Evolutionary conservation across 2,888 invertebrate genomes (phyloP).

Genomic region (Cephus rjabovi): DNA sequence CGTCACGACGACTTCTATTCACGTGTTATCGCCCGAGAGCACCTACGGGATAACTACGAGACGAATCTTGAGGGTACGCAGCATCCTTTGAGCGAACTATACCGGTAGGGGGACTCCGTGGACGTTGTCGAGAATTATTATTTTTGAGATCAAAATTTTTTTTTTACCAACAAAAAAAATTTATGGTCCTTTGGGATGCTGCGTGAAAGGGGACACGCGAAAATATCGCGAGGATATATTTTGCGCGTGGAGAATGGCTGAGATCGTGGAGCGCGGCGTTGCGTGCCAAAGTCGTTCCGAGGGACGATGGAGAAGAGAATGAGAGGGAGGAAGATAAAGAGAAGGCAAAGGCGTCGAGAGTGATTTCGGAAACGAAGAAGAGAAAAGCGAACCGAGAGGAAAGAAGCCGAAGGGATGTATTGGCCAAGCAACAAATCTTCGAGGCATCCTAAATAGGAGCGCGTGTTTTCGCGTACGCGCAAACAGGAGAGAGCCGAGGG

Average conservation of each 20-base stretch:
- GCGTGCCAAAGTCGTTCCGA: slow-evolving; percentile 56
- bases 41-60: not conserved
- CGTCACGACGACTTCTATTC: not conserved
- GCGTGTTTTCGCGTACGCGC: slow-evolving; percentile 40
- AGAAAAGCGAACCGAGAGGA: not conserved
- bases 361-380: slow-evolving; percentile 6
- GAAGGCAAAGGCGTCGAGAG: slow-evolving; percentile 6
- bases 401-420: slow-evolving; percentile 27
- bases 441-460: slow-evolving; percentile 35
- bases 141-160: not conserved
- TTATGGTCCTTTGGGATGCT: not conserved
- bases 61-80: not conserved
- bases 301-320: slow-evolving; percentile 38
- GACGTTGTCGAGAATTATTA: not conserved
- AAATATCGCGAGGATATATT: not conserved
- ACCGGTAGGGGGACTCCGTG: not conserved
- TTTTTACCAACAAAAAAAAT: not conserved
- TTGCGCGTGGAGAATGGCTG: not conserved
- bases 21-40: not conserved
- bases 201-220: not conserved
- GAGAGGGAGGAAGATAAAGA: slow-evolving; percentile 20
- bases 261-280: slow-evolving; percentile 31
- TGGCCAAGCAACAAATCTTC: slow-evolving; percentile 43
- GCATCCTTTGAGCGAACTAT: not conserved
- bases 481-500: slow-evolving; percentile 10